Conservation (phyloP, 2,113 vertebrate genomes). For the Proteles cristata region DNA sequence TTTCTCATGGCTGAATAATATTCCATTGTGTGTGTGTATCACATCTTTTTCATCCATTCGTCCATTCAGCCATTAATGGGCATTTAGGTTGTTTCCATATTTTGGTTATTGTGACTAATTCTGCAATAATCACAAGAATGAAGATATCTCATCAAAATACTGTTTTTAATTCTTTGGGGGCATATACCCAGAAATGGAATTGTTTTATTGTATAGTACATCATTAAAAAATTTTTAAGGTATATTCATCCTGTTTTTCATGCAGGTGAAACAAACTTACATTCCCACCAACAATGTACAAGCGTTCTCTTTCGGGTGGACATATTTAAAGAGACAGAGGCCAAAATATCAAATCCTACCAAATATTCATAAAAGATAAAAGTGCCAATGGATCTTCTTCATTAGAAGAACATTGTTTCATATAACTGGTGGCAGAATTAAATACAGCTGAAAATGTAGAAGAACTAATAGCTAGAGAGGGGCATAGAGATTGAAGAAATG, state of each 20-base stretch:
- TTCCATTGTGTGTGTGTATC: not conserved
- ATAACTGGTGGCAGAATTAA: not conserved
- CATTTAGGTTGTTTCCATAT: not conserved
- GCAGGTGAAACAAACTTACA: not conserved
- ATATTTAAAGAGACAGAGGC: not conserved
- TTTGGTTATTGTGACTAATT: not conserved
- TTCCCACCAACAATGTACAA: not conserved
- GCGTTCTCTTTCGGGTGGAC: not conserved
- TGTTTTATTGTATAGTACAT: not conserved
- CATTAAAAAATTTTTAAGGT: too few relatives aligned
- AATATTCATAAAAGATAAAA: not conserved
- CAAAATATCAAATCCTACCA: not conserved
- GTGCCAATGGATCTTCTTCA: not conserved
- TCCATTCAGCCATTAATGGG: not conserved
- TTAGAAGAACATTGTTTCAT: not conserved
- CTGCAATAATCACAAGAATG: not conserved
- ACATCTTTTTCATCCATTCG: not conserved
- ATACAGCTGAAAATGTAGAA: not conserved
- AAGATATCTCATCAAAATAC: not conserved
- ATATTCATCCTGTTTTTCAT: not conserved
- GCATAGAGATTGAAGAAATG: not conserved
- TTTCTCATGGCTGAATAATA: not conserved
- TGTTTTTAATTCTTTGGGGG: not conserved
- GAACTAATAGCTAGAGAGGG: not conserved
- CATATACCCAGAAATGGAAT: not conserved